Conservation (phyloP, 2,113 vertebrate species). For the Dipodomys ordii region DNA sequence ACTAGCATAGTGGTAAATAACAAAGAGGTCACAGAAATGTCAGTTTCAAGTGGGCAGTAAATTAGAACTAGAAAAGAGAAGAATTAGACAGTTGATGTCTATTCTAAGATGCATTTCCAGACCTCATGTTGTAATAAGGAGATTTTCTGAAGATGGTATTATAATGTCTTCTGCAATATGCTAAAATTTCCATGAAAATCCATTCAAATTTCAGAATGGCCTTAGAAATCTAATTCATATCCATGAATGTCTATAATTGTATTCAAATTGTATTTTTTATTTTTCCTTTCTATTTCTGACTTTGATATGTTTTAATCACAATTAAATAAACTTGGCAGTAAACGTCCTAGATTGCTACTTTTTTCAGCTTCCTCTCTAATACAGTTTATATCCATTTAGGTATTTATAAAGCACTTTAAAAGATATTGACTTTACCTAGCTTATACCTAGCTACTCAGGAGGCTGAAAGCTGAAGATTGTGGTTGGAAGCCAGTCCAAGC, state of each 20-base stretch:
- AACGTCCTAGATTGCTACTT: background rate
- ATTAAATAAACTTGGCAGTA: background rate
- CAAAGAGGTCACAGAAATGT: too few species aligned
- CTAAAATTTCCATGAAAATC: constrained; percentile 45
- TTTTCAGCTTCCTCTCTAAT: background rate
- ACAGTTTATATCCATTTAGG: background rate
- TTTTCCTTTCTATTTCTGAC: background rate
- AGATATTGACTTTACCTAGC: background rate
- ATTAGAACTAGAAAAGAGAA: background rate
- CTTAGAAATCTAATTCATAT: constrained; percentile 21
- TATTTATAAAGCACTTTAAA: background rate
- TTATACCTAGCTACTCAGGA: too few species aligned
- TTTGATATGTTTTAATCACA: constrained; percentile 31
- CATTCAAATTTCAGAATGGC: constrained; percentile 54
- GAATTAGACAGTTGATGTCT: constrained; percentile 36
- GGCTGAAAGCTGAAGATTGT: too few species aligned
- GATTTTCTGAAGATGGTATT: constrained; percentile 20
- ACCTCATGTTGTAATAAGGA: constrained; percentile 20
- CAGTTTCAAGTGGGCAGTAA: background rate
- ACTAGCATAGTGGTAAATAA: too few species aligned
- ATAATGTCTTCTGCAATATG: constrained; percentile 34
- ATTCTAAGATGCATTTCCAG: constrained; percentile 33
- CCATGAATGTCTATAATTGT: background rate
- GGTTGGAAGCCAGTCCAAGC: too few species aligned
- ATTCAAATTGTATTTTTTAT: background rate